These are phyloP conservation scores for Fukomys damarensis DNA, from an alignment of 2,113 vertebrate species.

Conservation along the genomic window DNA sequence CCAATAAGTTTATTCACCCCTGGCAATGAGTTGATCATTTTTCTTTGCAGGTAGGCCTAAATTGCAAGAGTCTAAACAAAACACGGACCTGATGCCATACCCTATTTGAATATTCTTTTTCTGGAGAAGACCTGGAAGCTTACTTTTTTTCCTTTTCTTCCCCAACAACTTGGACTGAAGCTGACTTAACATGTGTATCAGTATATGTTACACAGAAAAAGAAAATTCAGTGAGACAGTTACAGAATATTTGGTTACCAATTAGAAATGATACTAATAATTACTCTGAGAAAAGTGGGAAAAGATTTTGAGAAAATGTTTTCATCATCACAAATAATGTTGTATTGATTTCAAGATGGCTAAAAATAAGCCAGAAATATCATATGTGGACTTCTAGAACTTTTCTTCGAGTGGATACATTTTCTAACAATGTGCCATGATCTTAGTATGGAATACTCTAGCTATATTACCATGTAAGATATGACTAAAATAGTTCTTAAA, in stretches of 20 bases:
- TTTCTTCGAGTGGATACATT: conserved; percentile 50
- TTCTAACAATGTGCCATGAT: conserved; percentile 36
- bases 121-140: neutral
- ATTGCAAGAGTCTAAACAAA: conserved; percentile 7
- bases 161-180: neutral
- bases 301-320: conserved; percentile 39
- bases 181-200: neutral
- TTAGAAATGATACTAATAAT: conserved; percentile 4
- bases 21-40: conserved; percentile 25
- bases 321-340: conserved; percentile 2
- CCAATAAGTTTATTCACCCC: conserved; percentile 59
- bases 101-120: conserved; percentile 36
- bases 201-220: neutral
- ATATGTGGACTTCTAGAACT: neutral
- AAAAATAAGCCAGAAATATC: conserved; percentile 43
- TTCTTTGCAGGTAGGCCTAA: conserved; percentile 28
- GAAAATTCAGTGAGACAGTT: conserved; percentile 1
- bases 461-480: neutral
- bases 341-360: neutral
- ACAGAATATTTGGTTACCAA: neutral
- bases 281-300: conserved; percentile 40
- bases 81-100: neutral
- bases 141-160: neutral
- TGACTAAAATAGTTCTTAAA: conserved; percentile 44
- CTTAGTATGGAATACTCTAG: neutral